Percentiles rank a stretch among this genome's conserved stretches.
These are phyloP conservation scores for Conger conger DNA, from an alignment of 2,113 vertebrate genomes.

Conservation along the genomic window DNA sequence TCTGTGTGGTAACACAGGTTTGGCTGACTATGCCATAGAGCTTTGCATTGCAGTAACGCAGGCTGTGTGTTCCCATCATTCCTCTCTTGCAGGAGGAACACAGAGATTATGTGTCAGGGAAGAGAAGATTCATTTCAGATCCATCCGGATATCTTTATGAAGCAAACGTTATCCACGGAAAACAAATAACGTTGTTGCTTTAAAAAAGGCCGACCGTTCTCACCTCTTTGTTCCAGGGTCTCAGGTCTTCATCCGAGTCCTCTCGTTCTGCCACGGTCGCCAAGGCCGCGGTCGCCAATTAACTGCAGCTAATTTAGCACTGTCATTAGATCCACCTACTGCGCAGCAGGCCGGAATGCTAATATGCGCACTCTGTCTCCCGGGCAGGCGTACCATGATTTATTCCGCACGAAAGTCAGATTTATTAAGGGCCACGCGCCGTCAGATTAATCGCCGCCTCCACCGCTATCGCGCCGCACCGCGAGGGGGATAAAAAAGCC, in stretches of 20 bases:
- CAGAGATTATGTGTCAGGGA: slow-evolving; percentile 65
- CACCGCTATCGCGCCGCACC: neutral
- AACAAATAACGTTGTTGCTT: slow-evolving; percentile 61
- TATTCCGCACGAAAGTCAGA: slow-evolving; percentile 38
- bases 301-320: slow-evolving; percentile 48
- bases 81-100: slow-evolving; percentile 43
- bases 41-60: slow-evolving; percentile 11
- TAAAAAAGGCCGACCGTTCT: slow-evolving; percentile 23
- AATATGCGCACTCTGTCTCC: slow-evolving; percentile 42
- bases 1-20: neutral
- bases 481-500: neutral
- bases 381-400: slow-evolving; percentile 43
- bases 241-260: slow-evolving; percentile 23
- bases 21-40: slow-evolving; percentile 44
- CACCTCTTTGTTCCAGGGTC: slow-evolving; percentile 16
- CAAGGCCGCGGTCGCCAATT: slow-evolving; percentile 44
- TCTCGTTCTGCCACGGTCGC: slow-evolving; percentile 7
- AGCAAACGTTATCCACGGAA: slow-evolving; percentile 42
- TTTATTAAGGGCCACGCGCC: slow-evolving; percentile 1
- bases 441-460: neutral
- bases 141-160: slow-evolving; percentile 60
- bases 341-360: slow-evolving; percentile 30
- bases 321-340: neutral
- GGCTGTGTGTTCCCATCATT: slow-evolving; percentile 43
- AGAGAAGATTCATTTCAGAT: slow-evolving; percentile 63